Conservation (phyloP, 2,113 vertebrate species). For the Apeltes quadracus region DNA sequence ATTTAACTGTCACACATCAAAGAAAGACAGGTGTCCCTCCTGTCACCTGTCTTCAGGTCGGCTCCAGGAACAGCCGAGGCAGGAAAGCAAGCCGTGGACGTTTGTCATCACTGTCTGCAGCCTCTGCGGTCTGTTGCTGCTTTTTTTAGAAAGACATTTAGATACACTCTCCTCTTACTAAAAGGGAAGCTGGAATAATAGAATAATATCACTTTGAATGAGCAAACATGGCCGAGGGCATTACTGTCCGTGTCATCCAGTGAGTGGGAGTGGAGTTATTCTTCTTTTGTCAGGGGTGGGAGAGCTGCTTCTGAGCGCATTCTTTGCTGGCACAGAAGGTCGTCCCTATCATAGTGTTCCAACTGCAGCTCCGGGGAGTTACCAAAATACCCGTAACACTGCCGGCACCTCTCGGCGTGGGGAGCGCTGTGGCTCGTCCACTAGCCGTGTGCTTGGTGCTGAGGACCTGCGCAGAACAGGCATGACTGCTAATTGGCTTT, state of each 20-base stretch:
- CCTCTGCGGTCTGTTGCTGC: slow-evolving; percentile 4
- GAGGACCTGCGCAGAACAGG: slow-evolving; percentile 12
- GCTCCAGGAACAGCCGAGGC: slow-evolving; percentile 22
- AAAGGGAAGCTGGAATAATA: neutral
- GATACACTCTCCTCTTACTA: neutral
- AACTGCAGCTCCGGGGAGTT: slow-evolving; percentile 27
- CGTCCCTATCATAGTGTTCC: slow-evolving; percentile 24
- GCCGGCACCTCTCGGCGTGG: slow-evolving; percentile 9
- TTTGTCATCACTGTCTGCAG: slow-evolving; percentile 13
- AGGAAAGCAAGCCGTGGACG: slow-evolving; percentile 23
- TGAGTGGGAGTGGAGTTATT: slow-evolving; percentile 9
- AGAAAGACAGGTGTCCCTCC: slow-evolving; percentile 11
- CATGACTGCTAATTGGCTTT: slow-evolving; percentile 27
- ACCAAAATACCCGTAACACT: slow-evolving; percentile 46
- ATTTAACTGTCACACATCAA: neutral
- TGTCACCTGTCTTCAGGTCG: slow-evolving; percentile 13
- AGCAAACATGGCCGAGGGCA: slow-evolving; percentile 1
- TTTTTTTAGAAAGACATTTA: neutral
- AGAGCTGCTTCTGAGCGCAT: neutral
- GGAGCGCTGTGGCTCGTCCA: slow-evolving; percentile 17
- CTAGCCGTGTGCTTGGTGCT: slow-evolving; percentile 12
- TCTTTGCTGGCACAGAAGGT: slow-evolving; percentile 34
- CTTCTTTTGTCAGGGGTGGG: slow-evolving; percentile 5
- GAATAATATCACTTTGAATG: neutral
- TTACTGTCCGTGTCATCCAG: slow-evolving; percentile 3